Evolutionary conservation across 2,797 vertebrate genomes (phyloP).

Genomic region (Cercopithecus hamlyni): DNA sequence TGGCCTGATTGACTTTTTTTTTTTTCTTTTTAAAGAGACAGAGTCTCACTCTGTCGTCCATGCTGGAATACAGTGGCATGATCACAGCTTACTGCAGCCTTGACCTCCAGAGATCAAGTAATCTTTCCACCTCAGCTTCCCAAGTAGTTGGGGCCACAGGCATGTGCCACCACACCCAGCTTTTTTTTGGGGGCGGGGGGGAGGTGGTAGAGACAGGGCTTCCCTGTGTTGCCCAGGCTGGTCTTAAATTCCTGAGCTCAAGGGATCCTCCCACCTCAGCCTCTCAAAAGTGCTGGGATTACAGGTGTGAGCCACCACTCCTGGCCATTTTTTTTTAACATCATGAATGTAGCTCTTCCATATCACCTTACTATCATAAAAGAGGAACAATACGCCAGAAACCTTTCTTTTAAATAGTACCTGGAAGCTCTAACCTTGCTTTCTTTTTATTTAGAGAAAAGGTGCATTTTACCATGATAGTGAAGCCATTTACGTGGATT

Average conservation of each 20-base stretch:
- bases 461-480: not conserved
- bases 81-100: not conserved
- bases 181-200: too few relatives aligned
- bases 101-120: not conserved
- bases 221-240: not conserved
- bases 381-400: not conserved
- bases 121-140: not conserved
- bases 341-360: not conserved
- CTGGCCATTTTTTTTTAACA: not conserved
- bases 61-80: not conserved
- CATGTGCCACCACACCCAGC: too few relatives aligned
- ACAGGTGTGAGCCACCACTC: not conserved
- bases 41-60: not conserved
- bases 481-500: not conserved
- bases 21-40: not conserved
- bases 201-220: not conserved
- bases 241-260: not conserved
- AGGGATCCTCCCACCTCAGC: not conserved
- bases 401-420: not conserved
- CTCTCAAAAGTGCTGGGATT: not conserved
- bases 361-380: not conserved
- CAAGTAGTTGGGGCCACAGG: too few relatives aligned
- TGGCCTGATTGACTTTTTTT: not conserved
- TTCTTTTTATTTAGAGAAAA: not conserved
- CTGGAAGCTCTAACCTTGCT: not conserved